These are phyloP conservation scores for Drosophila tripunctata DNA, from an alignment of 2,888 invertebrate species.

Conservation along the genomic window DNA sequence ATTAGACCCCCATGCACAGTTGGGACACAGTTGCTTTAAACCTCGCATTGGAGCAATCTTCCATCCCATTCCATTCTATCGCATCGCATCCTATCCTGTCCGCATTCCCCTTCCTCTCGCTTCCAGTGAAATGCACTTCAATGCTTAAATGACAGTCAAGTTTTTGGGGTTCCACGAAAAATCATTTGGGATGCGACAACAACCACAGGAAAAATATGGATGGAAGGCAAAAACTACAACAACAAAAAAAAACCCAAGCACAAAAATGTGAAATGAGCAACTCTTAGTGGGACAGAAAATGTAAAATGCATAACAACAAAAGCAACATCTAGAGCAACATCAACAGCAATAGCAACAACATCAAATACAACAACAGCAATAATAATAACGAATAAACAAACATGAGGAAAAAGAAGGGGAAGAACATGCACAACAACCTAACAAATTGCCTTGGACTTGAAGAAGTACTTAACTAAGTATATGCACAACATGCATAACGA, in stretches of 20 bases:
- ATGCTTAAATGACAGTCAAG: constrained; percentile 61
- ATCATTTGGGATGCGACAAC: constrained; percentile 52
- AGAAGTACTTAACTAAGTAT: constrained; percentile 29
- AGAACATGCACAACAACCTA: constrained; percentile 18
- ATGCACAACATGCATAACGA: constrained; percentile 25
- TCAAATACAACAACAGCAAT: constrained; percentile 3
- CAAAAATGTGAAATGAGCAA: constrained; percentile 32
- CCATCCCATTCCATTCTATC: not conserved
- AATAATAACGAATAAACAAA: constrained; percentile 7
- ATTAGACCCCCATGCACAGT: constrained; percentile 49
- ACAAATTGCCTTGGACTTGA: constrained; percentile 45
- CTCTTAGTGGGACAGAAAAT: constrained; percentile 46
- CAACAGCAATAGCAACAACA: constrained; percentile 19
- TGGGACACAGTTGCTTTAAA: constrained; percentile 37
- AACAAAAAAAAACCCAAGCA: constrained; percentile 1
- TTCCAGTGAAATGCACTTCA: constrained; percentile 59
- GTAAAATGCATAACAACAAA: constrained; percentile 49
- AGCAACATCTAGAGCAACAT: not conserved
- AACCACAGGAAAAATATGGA: constrained; percentile 16
- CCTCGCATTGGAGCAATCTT: not conserved
- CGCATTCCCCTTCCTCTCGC: not conserved
- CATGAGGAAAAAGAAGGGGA: constrained; percentile 38
- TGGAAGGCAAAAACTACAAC: not conserved
- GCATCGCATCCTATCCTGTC: not conserved
- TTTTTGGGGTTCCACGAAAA: constrained; percentile 49